Evolutionary conservation across 2,797 vertebrate species (phyloP), one percentile per base, ranked within the genome.

Genomic region (Echeneis naucrates): DNA sequence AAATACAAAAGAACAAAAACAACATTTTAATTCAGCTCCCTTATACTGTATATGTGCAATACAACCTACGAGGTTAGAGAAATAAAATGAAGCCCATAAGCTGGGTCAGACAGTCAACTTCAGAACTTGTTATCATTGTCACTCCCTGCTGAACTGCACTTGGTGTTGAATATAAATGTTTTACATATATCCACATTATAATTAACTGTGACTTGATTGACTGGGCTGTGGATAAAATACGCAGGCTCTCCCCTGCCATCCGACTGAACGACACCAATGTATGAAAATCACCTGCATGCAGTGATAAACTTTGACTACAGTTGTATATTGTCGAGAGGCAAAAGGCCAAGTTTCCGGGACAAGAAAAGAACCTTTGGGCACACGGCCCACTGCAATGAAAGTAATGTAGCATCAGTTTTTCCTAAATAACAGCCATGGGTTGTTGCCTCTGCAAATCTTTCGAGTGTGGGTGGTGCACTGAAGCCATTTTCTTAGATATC

Each of bases 381-480:
- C 58, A 54, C 80, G 75, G 68, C 54, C 63, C 21, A 30, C 27
- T 75, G 23, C 23, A 45, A 21, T 80, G 42, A 76, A 72, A 80
- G 40, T 63, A 75, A 75, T 68, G 68, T 64, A 68, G 53, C 73
- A 72, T 65, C 62, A n/a, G 9, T 47, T 67, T 56, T 60, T 77
- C n/a, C 30, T 54, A 9, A 67, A 69, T 42, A 64, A 74, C 51
- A 27, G 45, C 17, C 47, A 37, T 64, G 56, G 23, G 72, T 78
- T 78, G 64, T 80, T 78, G 66, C 63, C 30, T 62, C 47, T 62
- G 26, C 70, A 53, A 67, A 48, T 64, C 8, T 72, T 60, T 58
- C 19, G 16, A 24, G 72, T 59, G 68, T 71, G 57, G 68, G 65
- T 40, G 73, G 73, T 68, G 61, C 53, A 73, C 78, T 48, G 70